Base-by-base conservation (phyloP, 1,140 invertebrate genomes). In the Idris sp. region DNA sequence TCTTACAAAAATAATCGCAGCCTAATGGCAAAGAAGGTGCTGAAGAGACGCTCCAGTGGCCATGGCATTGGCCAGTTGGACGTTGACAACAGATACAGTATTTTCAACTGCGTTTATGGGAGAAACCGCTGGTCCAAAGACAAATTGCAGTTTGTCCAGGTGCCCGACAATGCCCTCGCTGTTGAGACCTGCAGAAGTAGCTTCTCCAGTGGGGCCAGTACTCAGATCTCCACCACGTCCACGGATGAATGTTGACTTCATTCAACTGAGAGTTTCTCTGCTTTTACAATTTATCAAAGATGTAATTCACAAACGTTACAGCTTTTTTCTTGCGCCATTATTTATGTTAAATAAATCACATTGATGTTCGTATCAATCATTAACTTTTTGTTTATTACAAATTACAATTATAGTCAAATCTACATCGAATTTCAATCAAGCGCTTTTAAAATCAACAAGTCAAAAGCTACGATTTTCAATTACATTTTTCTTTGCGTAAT, bases 131-230 rank as follows among this genome's bases (percentile, higher is more conserved):
- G 85, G 81, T 84, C 85, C 14, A 87, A 86, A 31, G 86, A 87
- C n/a, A 87, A 87, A 38, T 84, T 86, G 1, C 86, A 86, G 13
- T 87, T 87, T 14, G 84, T 88, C 1, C 84, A 88, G 51, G 83
- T 89, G 7, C 86, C 87, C 8, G 87, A 88, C 18, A 86, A 84
- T 0, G 87, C 86, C 4, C 61, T 88, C 3, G 82, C 82, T 13
- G 86, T 88, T 0, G 88, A 89, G 18, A 89, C 87, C 3, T 89
- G 87, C 44, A 81, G 89, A 10, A 89, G 88, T 33, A 89, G 88
- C 33, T 89, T 89, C 71, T 89, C 88, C 25, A 89, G 88, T 51
- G 88, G 87, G 1, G 89, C 87, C 8, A 89, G 87, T 58, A 89
- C 88, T 6, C 88, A 89, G 74, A 84, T 88, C 15, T 87, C 87